Conservation (phyloP, 2,113 vertebrate species). For the Carlito syrichta region DNA sequence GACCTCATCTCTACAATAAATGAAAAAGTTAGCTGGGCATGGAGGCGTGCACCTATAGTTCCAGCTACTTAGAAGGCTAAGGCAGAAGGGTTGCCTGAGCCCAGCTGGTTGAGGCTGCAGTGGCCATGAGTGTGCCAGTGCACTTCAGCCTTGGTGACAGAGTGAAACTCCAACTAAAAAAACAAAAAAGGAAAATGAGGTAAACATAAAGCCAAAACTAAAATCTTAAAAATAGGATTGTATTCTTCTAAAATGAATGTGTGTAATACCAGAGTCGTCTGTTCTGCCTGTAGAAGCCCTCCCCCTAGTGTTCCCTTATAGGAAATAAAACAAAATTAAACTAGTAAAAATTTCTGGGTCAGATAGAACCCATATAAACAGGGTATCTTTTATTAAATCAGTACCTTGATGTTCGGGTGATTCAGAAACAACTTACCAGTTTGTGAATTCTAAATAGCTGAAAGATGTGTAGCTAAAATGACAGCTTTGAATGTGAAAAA, state of each 20-base stretch:
- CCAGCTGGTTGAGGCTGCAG: too few species aligned
- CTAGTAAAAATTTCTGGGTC: neutral
- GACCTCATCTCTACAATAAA: too few species aligned
- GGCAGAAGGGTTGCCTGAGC: too few species aligned
- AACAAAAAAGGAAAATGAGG: too few species aligned
- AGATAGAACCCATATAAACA: neutral
- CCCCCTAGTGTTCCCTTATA: neutral
- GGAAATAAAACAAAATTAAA: neutral
- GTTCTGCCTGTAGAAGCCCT: neutral
- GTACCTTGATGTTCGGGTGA: neutral
- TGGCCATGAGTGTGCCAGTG: too few species aligned
- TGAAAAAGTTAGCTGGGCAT: too few species aligned
- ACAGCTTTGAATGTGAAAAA: constrained; percentile 23
- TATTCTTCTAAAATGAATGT: neutral
- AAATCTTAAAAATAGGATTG: neutral
- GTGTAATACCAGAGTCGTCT: neutral
- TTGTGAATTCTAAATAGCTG: constrained; percentile 8
- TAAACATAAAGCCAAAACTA: constrained; percentile 25
- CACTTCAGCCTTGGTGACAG: too few species aligned
- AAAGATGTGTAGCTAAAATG: neutral
- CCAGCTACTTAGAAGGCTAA: too few species aligned
- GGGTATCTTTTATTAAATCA: neutral
- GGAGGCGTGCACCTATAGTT: too few species aligned
- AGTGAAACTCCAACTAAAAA: too few species aligned
- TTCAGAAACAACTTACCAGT: neutral